Percentiles rank a stretch among this genome's conserved stretches.
Conservation (phyloP, 2,113 vertebrate genomes). For the Lamprotornis superbus region DNA sequence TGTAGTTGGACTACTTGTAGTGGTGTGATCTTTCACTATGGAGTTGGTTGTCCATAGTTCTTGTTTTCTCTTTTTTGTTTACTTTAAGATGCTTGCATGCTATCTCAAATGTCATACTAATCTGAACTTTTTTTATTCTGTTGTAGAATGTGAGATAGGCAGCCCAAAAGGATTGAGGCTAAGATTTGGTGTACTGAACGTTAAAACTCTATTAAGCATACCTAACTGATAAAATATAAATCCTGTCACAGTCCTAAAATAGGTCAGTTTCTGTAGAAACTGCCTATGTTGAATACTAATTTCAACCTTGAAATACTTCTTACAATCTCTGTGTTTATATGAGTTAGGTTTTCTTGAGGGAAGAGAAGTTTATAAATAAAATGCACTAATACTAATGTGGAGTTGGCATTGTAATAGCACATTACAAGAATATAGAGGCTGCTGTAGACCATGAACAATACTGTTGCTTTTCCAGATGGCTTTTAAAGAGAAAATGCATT, state of each 20-base stretch:
- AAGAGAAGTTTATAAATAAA: not conserved
- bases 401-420: not conserved
- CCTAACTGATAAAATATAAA: constrained; percentile 20
- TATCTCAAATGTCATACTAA: not conserved
- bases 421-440: constrained; percentile 12
- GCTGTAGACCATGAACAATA: constrained; percentile 21
- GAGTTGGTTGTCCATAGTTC: not conserved
- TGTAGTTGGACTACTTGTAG: constrained; percentile 73
- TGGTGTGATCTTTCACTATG: constrained; percentile 67
- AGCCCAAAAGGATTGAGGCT: not conserved
- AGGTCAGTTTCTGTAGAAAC: constrained; percentile 27
- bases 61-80: constrained; percentile 55
- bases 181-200: constrained; percentile 2
- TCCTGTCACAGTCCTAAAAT: constrained; percentile 18
- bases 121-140: not conserved
- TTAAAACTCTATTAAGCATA: constrained; percentile 22
- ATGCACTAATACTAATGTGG: not conserved
- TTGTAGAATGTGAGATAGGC: constrained; percentile 2
- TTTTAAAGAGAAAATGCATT: constrained; percentile 44
- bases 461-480: constrained; percentile 57
- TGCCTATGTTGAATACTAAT: not conserved
- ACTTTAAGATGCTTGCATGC: constrained; percentile 46
- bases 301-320: not conserved
- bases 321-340: not conserved
- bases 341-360: not conserved